Evolutionary conservation across 1,140 invertebrate genomes (phyloP), one percentile per base, ranked within the genome.

Genomic region (Drosophila miranda): DNA sequence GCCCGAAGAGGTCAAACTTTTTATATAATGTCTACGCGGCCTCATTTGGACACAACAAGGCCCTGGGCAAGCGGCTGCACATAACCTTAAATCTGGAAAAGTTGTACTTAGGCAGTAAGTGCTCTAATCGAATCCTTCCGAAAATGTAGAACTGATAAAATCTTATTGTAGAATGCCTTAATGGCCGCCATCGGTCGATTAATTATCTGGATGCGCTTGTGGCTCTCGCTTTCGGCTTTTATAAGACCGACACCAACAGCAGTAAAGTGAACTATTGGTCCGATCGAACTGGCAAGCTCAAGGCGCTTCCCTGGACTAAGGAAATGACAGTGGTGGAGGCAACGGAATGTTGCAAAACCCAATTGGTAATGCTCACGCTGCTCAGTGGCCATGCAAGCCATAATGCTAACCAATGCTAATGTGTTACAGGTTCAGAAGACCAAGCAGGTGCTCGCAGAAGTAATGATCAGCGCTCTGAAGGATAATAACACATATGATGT

Each of bases 151-250:
- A 8, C 13, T 21, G 16, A 11, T 1, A 34, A 51, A 41, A 30
- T 13, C 45, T 21, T 1, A 8, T 26, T 14, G 0, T 3, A 84
- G 82, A 88, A 60, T 66, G 16, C 7, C 75, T 86, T 0, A 59
- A 45, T 19, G 82, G 82, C 41, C 83, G 42, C 7, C 73, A 63
- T 52, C 70, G 63, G 2, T 66, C 62, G 0, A 51, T 87, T 0
- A 54, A 68, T 30, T 88, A 88, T 50, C 42, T 83, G 7, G 89
- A 90, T 30, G 89, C 81, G 2, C 49, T 82, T 13, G 53, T 90
- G 16, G 78, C 78, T 0, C 11, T 90, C n/a, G 78, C 87, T 14
- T 90, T 90, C 56, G 84, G 75, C 26, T 90, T 84, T 16, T 90
- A 56, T 45, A 82, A 71, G 28, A 73, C 44, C 34, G 89, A 90